Evolutionary conservation across 2,888 invertebrate genomes (phyloP).

Genomic region (Sylvicola cinctus): DNA sequence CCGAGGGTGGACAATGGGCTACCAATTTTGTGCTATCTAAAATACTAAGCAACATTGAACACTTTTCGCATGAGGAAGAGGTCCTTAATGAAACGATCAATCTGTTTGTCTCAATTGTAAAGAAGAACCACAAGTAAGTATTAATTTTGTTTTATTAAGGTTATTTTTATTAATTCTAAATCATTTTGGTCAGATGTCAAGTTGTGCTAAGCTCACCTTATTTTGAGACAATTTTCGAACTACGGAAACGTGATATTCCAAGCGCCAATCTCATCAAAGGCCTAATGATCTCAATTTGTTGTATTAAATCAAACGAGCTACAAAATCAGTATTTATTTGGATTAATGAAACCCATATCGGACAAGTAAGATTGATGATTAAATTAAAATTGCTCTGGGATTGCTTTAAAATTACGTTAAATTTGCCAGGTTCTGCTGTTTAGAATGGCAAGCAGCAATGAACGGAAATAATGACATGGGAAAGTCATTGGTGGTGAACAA

Average conservation of each 20-base stretch:
- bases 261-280: slow-evolving; percentile 5
- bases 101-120: slow-evolving; percentile 25
- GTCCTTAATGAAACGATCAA: slow-evolving; percentile 40
- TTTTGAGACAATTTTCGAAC: slow-evolving; percentile 5
- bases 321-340: slow-evolving; percentile 6
- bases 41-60: slow-evolving; percentile 36
- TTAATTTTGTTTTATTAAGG: not conserved
- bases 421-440: slow-evolving; percentile 2
- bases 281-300: slow-evolving; percentile 3
- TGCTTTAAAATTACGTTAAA: not conserved
- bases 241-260: slow-evolving; percentile 5
- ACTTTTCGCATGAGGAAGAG: slow-evolving; percentile 37
- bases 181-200: slow-evolving; percentile 3
- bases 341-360: slow-evolving; percentile 4
- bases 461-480: slow-evolving; percentile 1
- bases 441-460: slow-evolving; percentile 3
- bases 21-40: slow-evolving; percentile 42
- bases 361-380: slow-evolving; percentile 1
- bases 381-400: no score
- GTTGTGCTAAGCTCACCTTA: slow-evolving; percentile 6
- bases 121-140: slow-evolving; percentile 4
- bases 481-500: slow-evolving; percentile 1
- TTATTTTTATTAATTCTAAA: not conserved
- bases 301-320: slow-evolving; percentile 3
- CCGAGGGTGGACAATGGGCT: slow-evolving; percentile 40